Percentiles rank a stretch among this genome's conserved stretches.
phyloP scores from a whole-genome alignment of 2,113 vertebrate species.

The Heloderma charlesbogerti region DNA sequence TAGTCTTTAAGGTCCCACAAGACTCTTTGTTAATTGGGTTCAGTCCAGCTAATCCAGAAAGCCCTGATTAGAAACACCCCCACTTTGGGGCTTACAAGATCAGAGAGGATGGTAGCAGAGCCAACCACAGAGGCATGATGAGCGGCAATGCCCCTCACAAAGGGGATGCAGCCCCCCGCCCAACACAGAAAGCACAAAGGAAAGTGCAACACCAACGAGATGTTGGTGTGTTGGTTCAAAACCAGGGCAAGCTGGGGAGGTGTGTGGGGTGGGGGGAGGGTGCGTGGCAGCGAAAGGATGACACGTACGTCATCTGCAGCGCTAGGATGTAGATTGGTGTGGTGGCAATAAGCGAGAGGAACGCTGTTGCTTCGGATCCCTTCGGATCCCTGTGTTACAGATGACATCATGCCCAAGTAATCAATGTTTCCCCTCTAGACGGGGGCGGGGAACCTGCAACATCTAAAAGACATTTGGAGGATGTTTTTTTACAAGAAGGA shows the following conservation, averaged over 20 bases:
- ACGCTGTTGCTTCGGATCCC: background rate
- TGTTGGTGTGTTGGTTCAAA: no score
- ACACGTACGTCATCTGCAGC: background rate
- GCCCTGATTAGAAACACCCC: no score
- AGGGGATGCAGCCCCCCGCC: no score
- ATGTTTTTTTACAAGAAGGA: background rate
- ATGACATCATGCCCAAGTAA: constrained; percentile 8
- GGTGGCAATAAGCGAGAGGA: background rate
- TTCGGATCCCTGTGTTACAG: background rate
- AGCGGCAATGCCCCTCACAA: background rate
- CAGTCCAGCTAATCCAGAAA: no score
- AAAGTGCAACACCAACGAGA: background rate
- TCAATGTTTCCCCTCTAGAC: background rate
- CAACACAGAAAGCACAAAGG: background rate
- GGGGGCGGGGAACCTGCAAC: background rate
- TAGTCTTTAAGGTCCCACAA: no score
- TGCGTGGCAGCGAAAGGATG: background rate
- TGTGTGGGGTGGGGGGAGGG: background rate
- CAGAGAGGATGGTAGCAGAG: no score
- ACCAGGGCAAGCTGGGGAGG: background rate
- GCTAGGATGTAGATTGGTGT: background rate
- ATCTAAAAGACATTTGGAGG: background rate
- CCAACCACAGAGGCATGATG: background rate
- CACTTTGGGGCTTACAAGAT: background rate
- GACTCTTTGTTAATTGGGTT: no score